A percentile compares a stretch with the other conserved stretches of the same genome.
These are phyloP conservation scores for Gorsachius magnificus DNA, from an alignment of 2,797 vertebrate species.

Conservation along the genomic window DNA sequence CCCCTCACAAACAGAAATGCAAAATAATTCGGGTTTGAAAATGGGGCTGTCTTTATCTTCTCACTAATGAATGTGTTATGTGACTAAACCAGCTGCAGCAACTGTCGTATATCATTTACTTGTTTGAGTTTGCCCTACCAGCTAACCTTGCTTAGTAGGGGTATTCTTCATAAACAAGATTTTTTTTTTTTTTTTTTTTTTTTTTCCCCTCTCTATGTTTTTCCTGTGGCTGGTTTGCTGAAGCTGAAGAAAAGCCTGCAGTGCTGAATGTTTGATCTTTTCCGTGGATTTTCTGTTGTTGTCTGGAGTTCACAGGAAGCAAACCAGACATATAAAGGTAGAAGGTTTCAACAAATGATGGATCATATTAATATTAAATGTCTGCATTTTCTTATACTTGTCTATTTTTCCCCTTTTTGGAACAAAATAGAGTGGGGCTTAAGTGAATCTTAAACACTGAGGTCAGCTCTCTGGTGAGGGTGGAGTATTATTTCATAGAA, in stretches of 20 bases:
- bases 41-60: not conserved
- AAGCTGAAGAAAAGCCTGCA: not conserved
- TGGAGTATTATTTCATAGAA: not conserved
- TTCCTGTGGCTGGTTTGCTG: not conserved
- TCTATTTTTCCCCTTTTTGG: not conserved
- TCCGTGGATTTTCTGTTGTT: not conserved
- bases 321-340: not conserved
- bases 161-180: not conserved
- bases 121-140: not conserved
- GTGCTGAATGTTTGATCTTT: not conserved
- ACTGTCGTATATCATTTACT: not conserved
- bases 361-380: not conserved
- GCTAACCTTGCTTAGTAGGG: not conserved
- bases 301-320: not conserved
- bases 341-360: not conserved
- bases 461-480: fast-evolving
- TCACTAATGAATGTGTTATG: not conserved
- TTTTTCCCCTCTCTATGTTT: not conserved
- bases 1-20: not conserved
- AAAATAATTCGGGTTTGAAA: conserved; percentile 4
- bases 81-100: not conserved
- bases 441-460: not conserved
- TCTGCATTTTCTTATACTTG: not conserved
- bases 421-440: not conserved
- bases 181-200: not conserved